A percentile compares a stretch with the other conserved stretches of the same genome.
Evolutionary conservation across 2,113 vertebrate species (phyloP).

Genomic region (Haplochromis burtoni): DNA sequence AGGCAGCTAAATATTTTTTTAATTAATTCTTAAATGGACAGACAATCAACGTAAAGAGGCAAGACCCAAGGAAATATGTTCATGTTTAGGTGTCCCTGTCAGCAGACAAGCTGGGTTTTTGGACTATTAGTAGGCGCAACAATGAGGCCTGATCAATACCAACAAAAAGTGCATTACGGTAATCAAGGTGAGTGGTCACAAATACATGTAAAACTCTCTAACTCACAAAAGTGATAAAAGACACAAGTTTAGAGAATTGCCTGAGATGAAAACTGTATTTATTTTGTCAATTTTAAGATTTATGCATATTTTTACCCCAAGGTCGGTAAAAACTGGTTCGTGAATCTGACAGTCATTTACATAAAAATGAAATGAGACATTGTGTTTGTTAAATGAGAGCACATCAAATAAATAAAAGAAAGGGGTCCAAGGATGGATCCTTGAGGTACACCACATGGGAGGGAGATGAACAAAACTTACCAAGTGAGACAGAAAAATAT

Average conservation of each 20-base stretch:
- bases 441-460: not conserved
- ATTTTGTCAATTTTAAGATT: not conserved
- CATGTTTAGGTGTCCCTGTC: not conserved
- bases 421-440: not conserved
- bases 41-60: not conserved
- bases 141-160: not conserved
- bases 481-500: not conserved
- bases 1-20: not conserved
- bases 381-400: not conserved
- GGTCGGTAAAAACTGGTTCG: not conserved
- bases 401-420: not conserved
- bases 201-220: not conserved
- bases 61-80: not conserved
- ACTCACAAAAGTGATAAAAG: not conserved
- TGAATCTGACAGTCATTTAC: not conserved
- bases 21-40: not conserved
- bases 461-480: not conserved
- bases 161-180: not conserved
- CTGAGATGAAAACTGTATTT: not conserved
- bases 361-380: not conserved
- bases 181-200: not conserved
- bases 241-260: not conserved
- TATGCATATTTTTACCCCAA: not conserved
- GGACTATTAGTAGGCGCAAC: fast-evolving
- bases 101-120: not conserved